Evolutionary conservation across 2,888 invertebrate genomes (phyloP).

Genomic region (Cartodere bifasciata): DNA sequence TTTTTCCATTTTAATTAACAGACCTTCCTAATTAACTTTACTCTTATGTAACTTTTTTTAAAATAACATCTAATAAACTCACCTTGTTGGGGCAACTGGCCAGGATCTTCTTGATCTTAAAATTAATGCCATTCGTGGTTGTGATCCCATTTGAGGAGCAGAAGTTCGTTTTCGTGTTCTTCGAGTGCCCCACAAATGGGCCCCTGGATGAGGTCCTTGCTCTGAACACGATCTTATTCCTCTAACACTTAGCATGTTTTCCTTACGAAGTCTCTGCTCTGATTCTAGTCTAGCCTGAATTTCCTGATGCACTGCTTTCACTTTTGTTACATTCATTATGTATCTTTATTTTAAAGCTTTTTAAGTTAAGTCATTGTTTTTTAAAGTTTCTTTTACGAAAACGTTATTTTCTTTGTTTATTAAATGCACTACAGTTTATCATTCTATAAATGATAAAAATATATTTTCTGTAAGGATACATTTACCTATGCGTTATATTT

Average conservation of each 20-base stretch:
- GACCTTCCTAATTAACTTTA: too few species aligned
- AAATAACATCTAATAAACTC: too few species aligned
- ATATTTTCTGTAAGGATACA: too few species aligned
- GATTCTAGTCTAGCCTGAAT: slow-evolving; percentile 28
- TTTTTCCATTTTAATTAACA: too few species aligned
- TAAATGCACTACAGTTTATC: too few species aligned
- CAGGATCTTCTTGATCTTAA: slow-evolving; percentile 58
- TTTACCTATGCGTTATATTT: too few species aligned
- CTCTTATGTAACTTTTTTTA: slow-evolving; percentile 2
- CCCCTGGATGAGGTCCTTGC: slow-evolving; percentile 55
- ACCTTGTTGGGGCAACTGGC: slow-evolving; percentile 68
- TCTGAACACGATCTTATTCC: slow-evolving; percentile 55
- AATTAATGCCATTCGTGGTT: slow-evolving; percentile 47
- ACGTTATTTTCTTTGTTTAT: too few species aligned
- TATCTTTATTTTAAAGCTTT: too few species aligned
- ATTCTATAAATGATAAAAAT: too few species aligned
- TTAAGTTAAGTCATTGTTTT: too few species aligned
- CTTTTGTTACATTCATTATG: too few species aligned
- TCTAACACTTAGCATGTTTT: slow-evolving; percentile 40
- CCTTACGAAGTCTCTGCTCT: slow-evolving; percentile 30
- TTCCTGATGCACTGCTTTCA: slow-evolving; percentile 33
- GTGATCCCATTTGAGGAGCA: slow-evolving; percentile 56
- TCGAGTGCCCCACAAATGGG: slow-evolving; percentile 53
- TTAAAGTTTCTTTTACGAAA: too few species aligned
- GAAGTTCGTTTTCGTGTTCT: slow-evolving; percentile 56